Conservation (phyloP, 1,140 invertebrate genomes). For the Gryon sp. region DNA sequence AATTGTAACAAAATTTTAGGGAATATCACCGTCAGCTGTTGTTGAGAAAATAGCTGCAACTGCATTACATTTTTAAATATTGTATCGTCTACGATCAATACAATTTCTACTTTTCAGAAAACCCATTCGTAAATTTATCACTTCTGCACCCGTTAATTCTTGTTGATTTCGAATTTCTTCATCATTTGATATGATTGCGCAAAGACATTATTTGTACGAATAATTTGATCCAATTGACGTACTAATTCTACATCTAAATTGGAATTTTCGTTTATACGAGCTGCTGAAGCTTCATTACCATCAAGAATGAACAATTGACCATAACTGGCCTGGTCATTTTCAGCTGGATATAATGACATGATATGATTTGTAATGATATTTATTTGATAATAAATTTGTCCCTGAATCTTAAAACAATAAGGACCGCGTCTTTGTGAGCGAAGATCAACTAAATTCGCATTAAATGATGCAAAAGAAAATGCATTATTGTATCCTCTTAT, state of each 20-base stretch:
- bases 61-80: constrained; percentile 20
- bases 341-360: constrained; percentile 23
- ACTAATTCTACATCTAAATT: constrained; percentile 17
- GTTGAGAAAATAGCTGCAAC: constrained; percentile 21
- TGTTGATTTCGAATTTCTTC: constrained; percentile 23
- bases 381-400: constrained; percentile 35
- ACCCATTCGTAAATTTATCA: constrained; percentile 6
- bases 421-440: not conserved
- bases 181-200: constrained; percentile 36
- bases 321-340: constrained; percentile 21
- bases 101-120: constrained; percentile 12
- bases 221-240: not conserved
- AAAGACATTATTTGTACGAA: constrained; percentile 15
- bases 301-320: constrained; percentile 39
- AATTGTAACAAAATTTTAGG: constrained; percentile 6
- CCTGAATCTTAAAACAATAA: constrained; percentile 26
- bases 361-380: too few species aligned
- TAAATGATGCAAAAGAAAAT: constrained; percentile 32
- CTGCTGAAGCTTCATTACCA: constrained; percentile 18
- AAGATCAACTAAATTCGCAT: too few species aligned
- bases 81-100: constrained; percentile 16
- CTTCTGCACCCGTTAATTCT: not conserved
- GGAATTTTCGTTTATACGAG: constrained; percentile 1
- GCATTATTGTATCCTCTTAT: constrained; percentile 19
- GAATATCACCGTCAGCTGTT: constrained; percentile 13